Conservation (phyloP, 2,797 vertebrate genomes). For the Coracias cyanogaster region DNA sequence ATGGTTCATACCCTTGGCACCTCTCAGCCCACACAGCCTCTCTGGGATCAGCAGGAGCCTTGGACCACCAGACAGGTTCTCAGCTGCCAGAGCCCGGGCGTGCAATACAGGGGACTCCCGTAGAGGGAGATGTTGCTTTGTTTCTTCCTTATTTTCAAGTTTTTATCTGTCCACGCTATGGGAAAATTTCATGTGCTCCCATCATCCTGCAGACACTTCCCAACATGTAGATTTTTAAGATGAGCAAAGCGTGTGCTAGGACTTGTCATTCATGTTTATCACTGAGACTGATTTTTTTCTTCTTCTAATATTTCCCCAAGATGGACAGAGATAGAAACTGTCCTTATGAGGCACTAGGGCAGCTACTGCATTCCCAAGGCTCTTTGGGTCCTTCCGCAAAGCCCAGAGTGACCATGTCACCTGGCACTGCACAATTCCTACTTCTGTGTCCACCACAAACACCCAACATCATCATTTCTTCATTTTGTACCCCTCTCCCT, state of each 20-base stretch:
- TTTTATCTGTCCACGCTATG: neutral
- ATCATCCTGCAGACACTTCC: rapidly evolving
- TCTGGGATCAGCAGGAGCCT: neutral
- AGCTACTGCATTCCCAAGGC: neutral
- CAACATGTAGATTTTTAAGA: neutral
- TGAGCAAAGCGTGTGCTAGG: neutral
- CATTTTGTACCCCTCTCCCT: neutral
- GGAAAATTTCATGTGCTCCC: neutral
- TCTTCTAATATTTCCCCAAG: neutral
- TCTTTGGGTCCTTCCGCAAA: neutral
- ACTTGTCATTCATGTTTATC: neutral
- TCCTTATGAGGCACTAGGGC: neutral
- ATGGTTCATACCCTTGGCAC: neutral
- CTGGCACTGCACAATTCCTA: neutral
- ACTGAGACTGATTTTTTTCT: neutral
- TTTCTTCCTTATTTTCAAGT: neutral
- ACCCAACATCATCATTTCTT: neutral
- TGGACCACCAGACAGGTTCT: neutral
- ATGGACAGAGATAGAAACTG: neutral
- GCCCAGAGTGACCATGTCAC: neutral
- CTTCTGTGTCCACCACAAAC: neutral
- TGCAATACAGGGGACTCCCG: conserved; percentile 20
- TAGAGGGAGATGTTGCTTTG: conserved; percentile 43
- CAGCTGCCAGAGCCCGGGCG: neutral
- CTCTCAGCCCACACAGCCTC: neutral